Percentiles rank a stretch among this genome's conserved stretches.
Evolutionary conservation across 1,140 invertebrate genomes (phyloP).

Genomic region (Drosophila melanogaster): Release_6_plus_ISO1_MT NC_004354.4:9924501-9925000

Average conservation of each 20-base stretch:
- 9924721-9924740: conserved; percentile 49
- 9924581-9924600: conserved; percentile 55
- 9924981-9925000: conserved; percentile 28
- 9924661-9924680: conserved; percentile 71
- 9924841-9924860: conserved; percentile 15
- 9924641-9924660: conserved; percentile 61
- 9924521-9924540: conserved; percentile 74
- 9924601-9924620: conserved; percentile 5
- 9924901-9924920: conserved; percentile 66
- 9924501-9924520: conserved; percentile 66
- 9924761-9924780: background rate
- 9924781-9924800: conserved; percentile 59
- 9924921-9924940: conserved; percentile 80
- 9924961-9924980: conserved; percentile 63
- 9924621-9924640: background rate
- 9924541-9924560: conserved; percentile 35
- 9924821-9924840: rapidly evolving
- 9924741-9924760: conserved; percentile 37
- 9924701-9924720: conserved; percentile 13
- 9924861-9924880: conserved; percentile 1
- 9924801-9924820: background rate
- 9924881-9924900: conserved; percentile 39
- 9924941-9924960: conserved; percentile 79
- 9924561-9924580: conserved; percentile 63
- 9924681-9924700: conserved; percentile 63